phyloP scores from a whole-genome alignment of 1,140 invertebrate genomes.

The roundworm (Caenorhabditis elegans) region DNA sequence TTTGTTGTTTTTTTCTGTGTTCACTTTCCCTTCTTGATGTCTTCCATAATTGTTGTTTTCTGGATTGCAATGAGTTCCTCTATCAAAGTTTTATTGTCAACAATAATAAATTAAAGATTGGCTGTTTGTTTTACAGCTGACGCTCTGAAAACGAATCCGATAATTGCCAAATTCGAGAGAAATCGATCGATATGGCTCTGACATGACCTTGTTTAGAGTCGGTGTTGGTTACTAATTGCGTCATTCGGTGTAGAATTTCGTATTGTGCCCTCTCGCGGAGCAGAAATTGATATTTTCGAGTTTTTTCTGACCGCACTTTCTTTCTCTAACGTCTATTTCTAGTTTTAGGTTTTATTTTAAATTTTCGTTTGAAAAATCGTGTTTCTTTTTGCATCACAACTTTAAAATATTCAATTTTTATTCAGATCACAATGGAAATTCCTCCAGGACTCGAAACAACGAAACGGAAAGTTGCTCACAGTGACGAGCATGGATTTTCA shows the following conservation, averaged over 20 bases:
- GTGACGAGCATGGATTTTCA: conserved; percentile 31
- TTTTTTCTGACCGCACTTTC: background rate
- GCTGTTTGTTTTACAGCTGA: background rate
- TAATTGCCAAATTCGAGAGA: too few relatives aligned
- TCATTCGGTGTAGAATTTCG: background rate
- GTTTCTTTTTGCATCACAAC: too few relatives aligned
- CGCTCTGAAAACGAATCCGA: too few relatives aligned
- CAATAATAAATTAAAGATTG: background rate
- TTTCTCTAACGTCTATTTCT: background rate
- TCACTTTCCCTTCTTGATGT: background rate
- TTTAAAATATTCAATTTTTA: too few relatives aligned
- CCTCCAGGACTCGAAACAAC: background rate
- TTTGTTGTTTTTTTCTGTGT: background rate
- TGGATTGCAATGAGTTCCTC: background rate
- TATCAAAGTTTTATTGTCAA: background rate
- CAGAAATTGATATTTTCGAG: background rate
- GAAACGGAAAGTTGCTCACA: conserved; percentile 38
- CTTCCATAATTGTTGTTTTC: background rate
- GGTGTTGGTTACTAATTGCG: too few relatives aligned
- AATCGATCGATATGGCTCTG: too few relatives aligned
- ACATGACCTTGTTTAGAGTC: too few relatives aligned
- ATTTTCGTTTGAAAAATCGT: too few relatives aligned
- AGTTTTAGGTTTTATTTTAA: too few relatives aligned
- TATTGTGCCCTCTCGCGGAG: background rate
- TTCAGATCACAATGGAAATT: background rate